Evolutionary conservation across 2,888 invertebrate species (phyloP).

Genomic region (Xanthia togata): DNA sequence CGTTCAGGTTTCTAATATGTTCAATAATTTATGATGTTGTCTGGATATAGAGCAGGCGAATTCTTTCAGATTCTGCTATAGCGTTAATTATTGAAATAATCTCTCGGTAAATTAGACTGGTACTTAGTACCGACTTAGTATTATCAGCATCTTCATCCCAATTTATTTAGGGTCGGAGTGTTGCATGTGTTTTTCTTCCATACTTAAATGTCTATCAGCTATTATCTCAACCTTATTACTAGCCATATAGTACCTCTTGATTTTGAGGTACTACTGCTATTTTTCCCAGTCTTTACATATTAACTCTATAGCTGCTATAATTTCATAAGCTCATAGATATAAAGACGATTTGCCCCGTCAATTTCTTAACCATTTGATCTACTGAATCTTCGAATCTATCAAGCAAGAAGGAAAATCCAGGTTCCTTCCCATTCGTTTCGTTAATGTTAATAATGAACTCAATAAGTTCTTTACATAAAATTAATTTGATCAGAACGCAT

Average conservation of each 20-base stretch:
- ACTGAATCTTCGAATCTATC: neutral
- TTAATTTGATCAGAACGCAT: neutral
- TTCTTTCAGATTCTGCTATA: neutral
- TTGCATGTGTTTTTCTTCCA: neutral
- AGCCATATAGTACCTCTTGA: neutral
- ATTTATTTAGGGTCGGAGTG: neutral
- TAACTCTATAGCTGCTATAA: neutral
- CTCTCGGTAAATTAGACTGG: neutral
- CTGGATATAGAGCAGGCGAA: neutral
- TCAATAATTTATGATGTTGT: constrained; percentile 1
- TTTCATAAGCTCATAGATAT: neutral
- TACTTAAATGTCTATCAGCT: neutral
- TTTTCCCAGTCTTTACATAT: neutral
- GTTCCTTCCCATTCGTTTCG: neutral
- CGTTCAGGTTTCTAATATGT: constrained; percentile 15
- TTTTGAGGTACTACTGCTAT: neutral
- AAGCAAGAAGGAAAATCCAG: neutral
- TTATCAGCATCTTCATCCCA: neutral
- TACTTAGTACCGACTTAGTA: neutral
- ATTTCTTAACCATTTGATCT: neutral
- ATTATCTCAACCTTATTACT: neutral
- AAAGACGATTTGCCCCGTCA: too few relatives aligned
- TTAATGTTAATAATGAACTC: neutral
- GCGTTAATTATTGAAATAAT: neutral
- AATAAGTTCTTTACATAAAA: neutral